These are phyloP conservation scores for Laothoe populi DNA, from an alignment of 2,888 invertebrate genomes.

Conservation along the genomic window DNA sequence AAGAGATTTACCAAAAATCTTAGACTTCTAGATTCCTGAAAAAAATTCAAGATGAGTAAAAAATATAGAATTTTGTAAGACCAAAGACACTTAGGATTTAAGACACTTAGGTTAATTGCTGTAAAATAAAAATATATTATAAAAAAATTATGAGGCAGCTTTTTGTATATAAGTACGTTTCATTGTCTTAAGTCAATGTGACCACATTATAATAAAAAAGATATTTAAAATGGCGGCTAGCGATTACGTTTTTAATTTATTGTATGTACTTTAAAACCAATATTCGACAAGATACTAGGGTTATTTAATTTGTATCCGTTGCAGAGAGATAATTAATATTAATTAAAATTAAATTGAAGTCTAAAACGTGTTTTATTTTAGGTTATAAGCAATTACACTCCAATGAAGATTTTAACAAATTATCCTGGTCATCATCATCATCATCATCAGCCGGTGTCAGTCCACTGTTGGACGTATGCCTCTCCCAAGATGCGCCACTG, in stretches of 20 bases:
- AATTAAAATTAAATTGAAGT: conserved; percentile 14
- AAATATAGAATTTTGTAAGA: conserved; percentile 34
- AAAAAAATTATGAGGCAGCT: conserved; percentile 25
- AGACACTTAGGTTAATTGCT: conserved; percentile 23
- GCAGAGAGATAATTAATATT: neutral
- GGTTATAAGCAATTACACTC: no score
- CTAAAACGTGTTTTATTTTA: conserved; percentile 8
- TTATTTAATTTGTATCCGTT: neutral
- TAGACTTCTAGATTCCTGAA: conserved; percentile 18
- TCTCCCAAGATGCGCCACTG: no score
- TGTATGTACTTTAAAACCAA: neutral
- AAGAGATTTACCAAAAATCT: neutral
- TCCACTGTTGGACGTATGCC: no score
- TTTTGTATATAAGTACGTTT: conserved; percentile 39
- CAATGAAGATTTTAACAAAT: no score
- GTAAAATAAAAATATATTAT: conserved; percentile 31
- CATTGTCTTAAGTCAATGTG: neutral
- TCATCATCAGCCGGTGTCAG: no score
- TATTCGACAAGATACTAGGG: neutral
- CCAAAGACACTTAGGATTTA: conserved; percentile 30
- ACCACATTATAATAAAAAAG: no score
- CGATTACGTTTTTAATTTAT: neutral
- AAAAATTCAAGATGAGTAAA: conserved; percentile 24
- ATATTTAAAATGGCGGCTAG: conserved; percentile 5
- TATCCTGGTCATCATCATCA: no score